phyloP scores from a whole-genome alignment of 2,797 vertebrate genomes.

The Alosa sapidissima region DNA sequence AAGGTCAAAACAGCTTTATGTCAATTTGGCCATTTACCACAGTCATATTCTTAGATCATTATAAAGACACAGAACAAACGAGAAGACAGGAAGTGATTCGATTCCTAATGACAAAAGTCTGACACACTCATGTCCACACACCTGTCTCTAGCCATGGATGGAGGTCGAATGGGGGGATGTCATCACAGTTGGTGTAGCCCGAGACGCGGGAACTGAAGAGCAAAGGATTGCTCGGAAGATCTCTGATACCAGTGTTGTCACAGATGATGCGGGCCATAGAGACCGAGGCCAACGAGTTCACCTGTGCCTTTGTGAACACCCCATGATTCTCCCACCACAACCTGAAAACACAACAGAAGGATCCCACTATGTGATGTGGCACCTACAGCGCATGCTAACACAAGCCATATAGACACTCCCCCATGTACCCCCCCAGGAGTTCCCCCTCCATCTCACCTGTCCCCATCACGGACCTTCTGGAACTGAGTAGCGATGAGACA shows the following conservation, averaged over 20 bases:
- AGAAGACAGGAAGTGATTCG: neutral
- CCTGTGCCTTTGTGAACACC: conserved; percentile 77
- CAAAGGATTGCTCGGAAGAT: conserved; percentile 75
- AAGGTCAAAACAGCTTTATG: conserved; percentile 55
- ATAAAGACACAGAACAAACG: neutral
- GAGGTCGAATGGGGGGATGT: conserved; percentile 66
- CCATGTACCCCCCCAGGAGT: neutral
- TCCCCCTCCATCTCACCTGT: conserved; percentile 72
- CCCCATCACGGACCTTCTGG: conserved; percentile 78
- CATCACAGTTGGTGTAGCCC: conserved; percentile 65
- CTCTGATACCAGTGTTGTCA: conserved; percentile 80
- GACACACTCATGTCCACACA: conserved; percentile 43
- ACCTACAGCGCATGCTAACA: too few relatives aligned
- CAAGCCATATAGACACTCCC: neutral
- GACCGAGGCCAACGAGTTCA: conserved; percentile 56
- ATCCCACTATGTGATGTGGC: neutral
- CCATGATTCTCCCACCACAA: conserved; percentile 83
- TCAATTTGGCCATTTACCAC: conserved; percentile 23
- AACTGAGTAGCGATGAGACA: conserved; percentile 88
- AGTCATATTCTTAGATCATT: neutral
- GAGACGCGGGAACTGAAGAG: conserved; percentile 46
- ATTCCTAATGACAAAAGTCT: neutral
- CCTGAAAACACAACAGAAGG: conserved; percentile 63
- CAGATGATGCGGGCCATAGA: conserved; percentile 80
- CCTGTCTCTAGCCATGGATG: conserved; percentile 68